These are phyloP conservation scores for Timema podura DNA, from an alignment of 2,888 invertebrate species.

Conservation along the genomic window DNA sequence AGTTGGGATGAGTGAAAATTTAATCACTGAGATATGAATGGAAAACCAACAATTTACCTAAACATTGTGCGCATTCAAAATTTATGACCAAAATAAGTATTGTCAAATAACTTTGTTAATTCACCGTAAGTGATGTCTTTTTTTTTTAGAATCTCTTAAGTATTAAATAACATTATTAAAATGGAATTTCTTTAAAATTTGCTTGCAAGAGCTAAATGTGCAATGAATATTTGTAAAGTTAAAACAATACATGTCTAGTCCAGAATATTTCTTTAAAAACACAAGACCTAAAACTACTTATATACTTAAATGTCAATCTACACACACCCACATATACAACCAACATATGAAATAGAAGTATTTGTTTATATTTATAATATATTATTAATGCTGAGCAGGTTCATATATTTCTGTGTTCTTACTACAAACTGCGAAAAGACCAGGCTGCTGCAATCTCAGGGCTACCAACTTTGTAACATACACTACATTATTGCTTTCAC, in stretches of 20 bases:
- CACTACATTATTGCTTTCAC: slow-evolving; percentile 32
- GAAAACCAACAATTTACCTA: too few species aligned
- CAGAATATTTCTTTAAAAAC: slow-evolving; percentile 22
- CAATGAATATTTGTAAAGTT: slow-evolving; percentile 9
- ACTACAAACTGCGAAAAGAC: slow-evolving; percentile 29
- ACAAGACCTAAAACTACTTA: slow-evolving; percentile 29
- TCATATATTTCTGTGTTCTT: slow-evolving; percentile 30
- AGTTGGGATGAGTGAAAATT: too few species aligned
- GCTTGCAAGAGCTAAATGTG: slow-evolving; percentile 11
- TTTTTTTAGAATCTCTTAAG: slow-evolving; percentile 13
- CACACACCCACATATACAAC: slow-evolving; percentile 31
- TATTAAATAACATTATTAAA: slow-evolving; percentile 19
- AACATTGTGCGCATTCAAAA: slow-evolving; percentile 10
- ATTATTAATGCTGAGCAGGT: slow-evolving; percentile 33
- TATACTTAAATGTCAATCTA: slow-evolving; percentile 18
- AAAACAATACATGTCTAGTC: slow-evolving; percentile 22
- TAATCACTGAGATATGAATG: too few species aligned
- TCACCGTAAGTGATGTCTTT: background rate
- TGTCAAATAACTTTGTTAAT: background rate
- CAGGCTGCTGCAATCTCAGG: slow-evolving; percentile 28
- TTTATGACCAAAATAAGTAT: slow-evolving; percentile 5
- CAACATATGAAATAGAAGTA: slow-evolving; percentile 31
- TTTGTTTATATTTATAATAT: slow-evolving; percentile 27
- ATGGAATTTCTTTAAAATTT: slow-evolving; percentile 11
- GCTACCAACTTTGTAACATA: background rate